phyloP scores from a whole-genome alignment of 92 coral and sea anemone genomes.

The Desmophyllum pertusum region DNA sequence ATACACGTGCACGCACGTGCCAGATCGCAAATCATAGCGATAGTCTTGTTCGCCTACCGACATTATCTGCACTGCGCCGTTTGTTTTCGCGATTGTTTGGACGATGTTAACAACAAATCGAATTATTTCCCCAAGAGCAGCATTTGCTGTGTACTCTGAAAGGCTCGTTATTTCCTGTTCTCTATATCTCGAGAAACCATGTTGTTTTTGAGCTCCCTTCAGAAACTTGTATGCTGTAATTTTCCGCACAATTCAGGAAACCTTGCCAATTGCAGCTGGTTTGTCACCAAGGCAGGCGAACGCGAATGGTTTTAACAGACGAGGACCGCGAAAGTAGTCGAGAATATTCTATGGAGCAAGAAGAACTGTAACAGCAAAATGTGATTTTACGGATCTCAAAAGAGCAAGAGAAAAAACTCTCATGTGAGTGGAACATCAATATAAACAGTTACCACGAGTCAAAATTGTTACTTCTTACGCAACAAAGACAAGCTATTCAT shows the following conservation, averaged over 20 bases:
- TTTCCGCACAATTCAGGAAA: background rate
- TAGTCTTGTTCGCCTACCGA: constrained; percentile 58
- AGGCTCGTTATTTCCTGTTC: constrained; percentile 66
- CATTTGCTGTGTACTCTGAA: constrained; percentile 57
- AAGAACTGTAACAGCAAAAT: background rate
- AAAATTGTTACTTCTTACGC: background rate
- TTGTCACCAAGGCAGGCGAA: background rate
- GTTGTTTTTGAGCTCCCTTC: constrained; percentile 44
- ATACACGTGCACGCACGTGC: constrained; percentile 52
- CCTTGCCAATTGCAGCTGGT: too few relatives aligned
- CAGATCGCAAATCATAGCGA: too few relatives aligned
- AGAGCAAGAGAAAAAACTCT: background rate
- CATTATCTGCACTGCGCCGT: constrained; percentile 57
- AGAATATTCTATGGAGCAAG: background rate
- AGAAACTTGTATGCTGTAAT: constrained; percentile 55
- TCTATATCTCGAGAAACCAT: constrained; percentile 77
- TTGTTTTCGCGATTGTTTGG: constrained; percentile 53
- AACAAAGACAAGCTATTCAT: background rate
- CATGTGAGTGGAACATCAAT: background rate
- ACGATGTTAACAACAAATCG: constrained; percentile 27
- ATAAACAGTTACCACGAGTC: background rate
- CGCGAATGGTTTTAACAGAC: background rate
- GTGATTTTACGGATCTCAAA: constrained; percentile 19
- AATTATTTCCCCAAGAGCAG: constrained; percentile 3
- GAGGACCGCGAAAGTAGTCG: background rate